Evolutionary conservation across 1,140 invertebrate genomes (phyloP), one percentile per base, ranked within the genome.

Genomic region (Leptinotarsa lineolata): DNA sequence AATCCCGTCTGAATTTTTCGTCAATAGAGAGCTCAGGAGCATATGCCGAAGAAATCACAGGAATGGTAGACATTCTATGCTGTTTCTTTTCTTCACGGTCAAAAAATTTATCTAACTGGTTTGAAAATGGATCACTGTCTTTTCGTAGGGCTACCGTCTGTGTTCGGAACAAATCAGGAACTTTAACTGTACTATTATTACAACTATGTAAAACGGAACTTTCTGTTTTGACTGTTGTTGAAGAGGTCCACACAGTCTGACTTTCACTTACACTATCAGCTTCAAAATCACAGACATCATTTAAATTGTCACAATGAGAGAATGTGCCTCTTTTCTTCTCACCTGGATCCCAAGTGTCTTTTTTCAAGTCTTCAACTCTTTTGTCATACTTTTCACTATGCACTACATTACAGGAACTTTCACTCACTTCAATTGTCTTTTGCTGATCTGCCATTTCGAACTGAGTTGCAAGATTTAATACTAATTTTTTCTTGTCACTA

Each of bases 31-130:
- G 70, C 64, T 58, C 70, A 2, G 66, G 68, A 54, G 48, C 48
- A 54, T 54, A n/a, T 18, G n/a, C n/a, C 0, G 74, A 67, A 72
- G 67, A 59, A 82, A 22, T 64, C n/a, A 83, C 76, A 87, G 84
- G 68, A 83, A 76, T 84, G 76, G 71, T 83, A 78, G 77, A 84
- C 30, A 69, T 64, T 21, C 80, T 78, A 60, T 85, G 80, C 74
- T 84, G 87, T 81, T 87, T 88, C 77, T 87, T 88, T 80, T 92
- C 92, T 82, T 94, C 92, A 30, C 89, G 86, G 74, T 93, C 92
- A 79, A 92, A 91, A 20, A 91, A 91, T 68, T 89, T 87, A 76
- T 94, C 92, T 44, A 92, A 82, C 58, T 91, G 90, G 77, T 90
- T 89, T 60, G 90, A 92, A 78, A 93, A 93, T 24, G 88, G 88